phyloP scores from a whole-genome alignment of 2,113 vertebrate species.

The Centrocercus urophasianus region DNA sequence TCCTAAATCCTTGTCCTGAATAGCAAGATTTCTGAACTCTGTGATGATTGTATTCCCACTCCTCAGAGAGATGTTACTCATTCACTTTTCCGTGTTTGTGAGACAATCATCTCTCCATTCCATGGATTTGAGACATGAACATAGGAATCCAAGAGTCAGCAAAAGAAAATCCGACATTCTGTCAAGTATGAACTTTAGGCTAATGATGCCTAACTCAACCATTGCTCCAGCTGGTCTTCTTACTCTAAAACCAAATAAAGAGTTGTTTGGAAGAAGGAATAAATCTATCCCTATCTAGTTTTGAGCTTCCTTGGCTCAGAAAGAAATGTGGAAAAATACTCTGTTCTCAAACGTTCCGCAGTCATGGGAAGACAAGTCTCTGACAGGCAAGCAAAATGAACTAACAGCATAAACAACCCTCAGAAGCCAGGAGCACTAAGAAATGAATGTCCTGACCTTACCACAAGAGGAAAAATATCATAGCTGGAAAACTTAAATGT shows the following conservation, averaged over 20 bases:
- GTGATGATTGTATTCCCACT: not conserved
- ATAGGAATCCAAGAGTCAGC: not conserved
- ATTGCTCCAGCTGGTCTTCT: not conserved
- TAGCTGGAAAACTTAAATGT: slow-evolving; percentile 64
- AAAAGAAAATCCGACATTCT: not conserved
- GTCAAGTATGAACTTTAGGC: not conserved
- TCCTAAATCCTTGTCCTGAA: not conserved
- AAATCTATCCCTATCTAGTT: not conserved
- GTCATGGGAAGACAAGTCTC: slow-evolving; percentile 42
- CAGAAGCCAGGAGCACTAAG: slow-evolving; percentile 24
- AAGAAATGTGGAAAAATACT: not conserved
- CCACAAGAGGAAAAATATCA: slow-evolving; percentile 53
- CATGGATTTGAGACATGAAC: not conserved
- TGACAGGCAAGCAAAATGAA: slow-evolving; percentile 70
- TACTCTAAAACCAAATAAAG: not conserved
- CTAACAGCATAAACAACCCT: slow-evolving; percentile 65
- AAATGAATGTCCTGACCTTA: slow-evolving; percentile 72
- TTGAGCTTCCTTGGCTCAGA: slow-evolving; percentile 51
- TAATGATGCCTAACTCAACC: not conserved
- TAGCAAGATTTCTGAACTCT: not conserved
- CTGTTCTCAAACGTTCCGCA: slow-evolving; percentile 35
- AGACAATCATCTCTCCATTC: not conserved
- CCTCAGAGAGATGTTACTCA: not conserved
- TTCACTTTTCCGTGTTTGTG: not conserved
- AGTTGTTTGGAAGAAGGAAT: slow-evolving; percentile 12